Evolutionary conservation across 2,888 invertebrate genomes (phyloP).

Genomic region (Tineola bisselliella): DNA sequence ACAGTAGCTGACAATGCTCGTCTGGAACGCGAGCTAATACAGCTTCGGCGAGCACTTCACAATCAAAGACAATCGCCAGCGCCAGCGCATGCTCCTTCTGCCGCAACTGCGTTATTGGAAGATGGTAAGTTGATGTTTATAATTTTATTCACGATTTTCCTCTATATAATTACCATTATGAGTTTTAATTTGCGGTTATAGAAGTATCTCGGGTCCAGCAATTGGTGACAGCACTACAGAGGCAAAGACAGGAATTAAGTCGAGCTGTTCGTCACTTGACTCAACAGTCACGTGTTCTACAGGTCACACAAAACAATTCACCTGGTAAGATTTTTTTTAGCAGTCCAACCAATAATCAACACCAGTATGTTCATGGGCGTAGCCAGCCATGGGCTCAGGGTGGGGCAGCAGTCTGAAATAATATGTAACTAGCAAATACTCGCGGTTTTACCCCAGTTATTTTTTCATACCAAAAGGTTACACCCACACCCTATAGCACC

Average conservation of each 20-base stretch:
- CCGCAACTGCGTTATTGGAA: conserved; percentile 75
- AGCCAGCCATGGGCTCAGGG: too few species aligned
- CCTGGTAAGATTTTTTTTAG: conserved; percentile 31
- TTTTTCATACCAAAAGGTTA: too few species aligned
- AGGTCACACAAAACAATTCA: conserved; percentile 46
- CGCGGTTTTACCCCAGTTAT: too few species aligned
- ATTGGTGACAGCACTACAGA: conserved; percentile 85
- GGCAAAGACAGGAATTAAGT: conserved; percentile 86
- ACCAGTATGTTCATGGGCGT: too few species aligned
- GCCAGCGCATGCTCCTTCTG: conserved; percentile 47
- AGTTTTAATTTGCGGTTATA: conserved; percentile 23
- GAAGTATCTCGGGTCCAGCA: conserved; percentile 85
- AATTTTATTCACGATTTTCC: too few species aligned
- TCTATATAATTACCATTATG: too few species aligned
- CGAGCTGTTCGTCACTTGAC: conserved; percentile 86
- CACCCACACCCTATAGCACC: too few species aligned
- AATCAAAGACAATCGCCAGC: conserved; percentile 69
- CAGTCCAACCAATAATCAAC: too few species aligned
- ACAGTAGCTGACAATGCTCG: conserved; percentile 91
- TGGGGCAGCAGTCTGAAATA: too few species aligned
- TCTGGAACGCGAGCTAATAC: conserved; percentile 86
- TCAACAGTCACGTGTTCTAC: conserved; percentile 78
- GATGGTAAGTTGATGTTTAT: conserved; percentile 52
- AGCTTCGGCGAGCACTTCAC: conserved; percentile 84
- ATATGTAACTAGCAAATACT: too few species aligned